Percentiles rank a stretch among this genome's conserved stretches.
Conservation (phyloP, 2,113 vertebrate genomes). For the Halichoeres trimaculatus region DNA sequence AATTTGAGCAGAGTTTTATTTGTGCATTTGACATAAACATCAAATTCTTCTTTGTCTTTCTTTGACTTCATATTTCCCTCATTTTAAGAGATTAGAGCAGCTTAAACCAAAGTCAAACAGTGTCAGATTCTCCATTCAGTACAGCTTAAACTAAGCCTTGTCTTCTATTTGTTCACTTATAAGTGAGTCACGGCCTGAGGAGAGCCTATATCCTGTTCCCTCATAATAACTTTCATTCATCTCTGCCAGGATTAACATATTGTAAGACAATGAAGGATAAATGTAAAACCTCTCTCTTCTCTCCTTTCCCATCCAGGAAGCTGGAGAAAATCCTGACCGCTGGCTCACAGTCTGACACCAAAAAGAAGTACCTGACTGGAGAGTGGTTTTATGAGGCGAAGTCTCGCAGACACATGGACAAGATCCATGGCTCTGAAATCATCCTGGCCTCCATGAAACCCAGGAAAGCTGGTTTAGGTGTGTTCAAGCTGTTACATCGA, state of each 20-base stretch:
- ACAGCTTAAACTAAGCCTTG: constrained; percentile 18
- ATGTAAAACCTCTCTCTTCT: not conserved
- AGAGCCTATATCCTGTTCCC: not conserved
- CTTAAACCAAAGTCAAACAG: constrained; percentile 37
- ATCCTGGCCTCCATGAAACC: constrained; percentile 93
- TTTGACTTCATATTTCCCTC: constrained; percentile 18
- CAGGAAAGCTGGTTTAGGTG: constrained; percentile 82
- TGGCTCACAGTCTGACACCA: constrained; percentile 70
- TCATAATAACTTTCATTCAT: constrained; percentile 5
- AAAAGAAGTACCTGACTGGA: constrained; percentile 92
- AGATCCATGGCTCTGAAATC: constrained; percentile 93
- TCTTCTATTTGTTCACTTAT: constrained; percentile 30
- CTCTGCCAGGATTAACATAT: not conserved
- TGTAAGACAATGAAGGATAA: not conserved
- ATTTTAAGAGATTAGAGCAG: constrained; percentile 35
- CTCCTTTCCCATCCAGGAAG: constrained; percentile 78
- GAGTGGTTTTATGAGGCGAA: constrained; percentile 98
- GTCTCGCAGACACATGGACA: constrained; percentile 91
- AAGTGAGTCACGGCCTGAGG: constrained; percentile 9
- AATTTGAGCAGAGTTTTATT: too few relatives aligned
- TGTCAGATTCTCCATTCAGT: constrained; percentile 43
- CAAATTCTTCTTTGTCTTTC: constrained; percentile 10
- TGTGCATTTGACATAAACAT: not conserved
- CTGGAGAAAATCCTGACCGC: constrained; percentile 82
- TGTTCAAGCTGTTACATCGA: constrained; percentile 32